Evolutionary conservation across 2,113 vertebrate species (phyloP), one percentile per base, ranked within the genome.

Genomic region (Barbus barbus): DNA sequence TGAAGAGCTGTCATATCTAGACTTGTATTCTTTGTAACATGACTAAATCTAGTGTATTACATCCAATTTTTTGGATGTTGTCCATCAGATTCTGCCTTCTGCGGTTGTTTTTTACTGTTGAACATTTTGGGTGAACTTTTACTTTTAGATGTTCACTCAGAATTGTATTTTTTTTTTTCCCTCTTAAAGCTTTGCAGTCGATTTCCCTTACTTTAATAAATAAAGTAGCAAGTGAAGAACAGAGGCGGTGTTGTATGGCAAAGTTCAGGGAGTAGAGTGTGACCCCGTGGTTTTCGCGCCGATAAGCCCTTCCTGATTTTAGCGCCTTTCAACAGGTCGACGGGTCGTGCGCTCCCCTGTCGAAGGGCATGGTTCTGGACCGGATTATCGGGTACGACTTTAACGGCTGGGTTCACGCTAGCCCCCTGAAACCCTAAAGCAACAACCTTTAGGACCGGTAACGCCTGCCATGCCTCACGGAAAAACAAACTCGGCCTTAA

Each of bases 221-320:
- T 78, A 61, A 46, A 65, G 36, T 18, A 61, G 83, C 24, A 46
- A 36, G 24, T 79, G 31, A 26, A 78, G 26, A 86, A 83, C 63
- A 51, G n/a, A 83, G 71, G 77, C 75, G 67, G 76, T 69, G 46
- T 51, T 51, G 73, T 75, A 83, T 73, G 83, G 46, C 38, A 61
- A 79, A 79, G 38, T 46, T 80, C 78, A 65, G 16, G 26, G 41
- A 18, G 41, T 22, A 56, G 26, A 24, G 38, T 1, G 1, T 60
- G 82, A 58, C 78, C 67, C 63, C 1, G 81, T 73, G 78, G 76
- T 82, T 33, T 56, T 41, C 9, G 81, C 79, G 84, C 89, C 46
- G 88, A 87, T 91, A 90, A 91, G 84, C 84, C 84, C 81, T 88
- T 88, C 83, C 83, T 87, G 63, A 72, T 85, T 84, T 84, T 78